Evolutionary conservation across 2,797 vertebrate species (phyloP), one percentile per base, ranked within the genome.

Genomic region (Eospalax fontanierii): DNA sequence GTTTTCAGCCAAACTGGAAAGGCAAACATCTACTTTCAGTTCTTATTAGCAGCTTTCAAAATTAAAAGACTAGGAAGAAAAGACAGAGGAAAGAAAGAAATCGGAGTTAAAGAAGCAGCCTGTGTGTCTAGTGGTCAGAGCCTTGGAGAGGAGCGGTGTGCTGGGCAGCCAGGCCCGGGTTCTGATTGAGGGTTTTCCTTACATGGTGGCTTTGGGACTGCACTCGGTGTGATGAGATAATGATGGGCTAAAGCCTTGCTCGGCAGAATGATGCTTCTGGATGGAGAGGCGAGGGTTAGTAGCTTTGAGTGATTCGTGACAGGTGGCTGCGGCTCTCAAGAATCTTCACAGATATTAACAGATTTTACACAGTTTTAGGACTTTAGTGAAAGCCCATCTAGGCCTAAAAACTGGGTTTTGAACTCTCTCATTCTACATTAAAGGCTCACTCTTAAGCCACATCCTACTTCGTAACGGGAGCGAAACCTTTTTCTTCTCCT

Each of bases 101-200:
- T 18, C 15, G 14, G 10, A 22, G 59, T 65, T 73, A 65, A 83
- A 80, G 59, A 80, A 14, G 1, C 33, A 30, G 12, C 57, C 59
- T 46, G 4, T 65, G 81, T 50, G 40, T 57, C 66, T 15, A 0
- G 75, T 76, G 89, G 90, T 50, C 43, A 90, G 81, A 63, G 80
- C 14, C 81, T 18, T 33, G 4, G 50, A 10, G 92, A 8, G 94
- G 87, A 95, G 92, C 0, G 83, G 96, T 68, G 90, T 43, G 57
- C 95, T 85, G 91, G 95, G 95, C 4, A 63, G 93, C 75, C 19
- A 24, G 54, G 66, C 61, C 65, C 79, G 66, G 96, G 93, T 96
- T 22, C 3, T 30, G 96, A 73, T 46, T 57, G 90, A 94, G 70
- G 97, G 93, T 90, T 97, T 93, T 74, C 80, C 89, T 5, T 63